Evolutionary conservation across 2,888 invertebrate species (phyloP).

Genomic region (Sminthurinus aureus): DNA sequence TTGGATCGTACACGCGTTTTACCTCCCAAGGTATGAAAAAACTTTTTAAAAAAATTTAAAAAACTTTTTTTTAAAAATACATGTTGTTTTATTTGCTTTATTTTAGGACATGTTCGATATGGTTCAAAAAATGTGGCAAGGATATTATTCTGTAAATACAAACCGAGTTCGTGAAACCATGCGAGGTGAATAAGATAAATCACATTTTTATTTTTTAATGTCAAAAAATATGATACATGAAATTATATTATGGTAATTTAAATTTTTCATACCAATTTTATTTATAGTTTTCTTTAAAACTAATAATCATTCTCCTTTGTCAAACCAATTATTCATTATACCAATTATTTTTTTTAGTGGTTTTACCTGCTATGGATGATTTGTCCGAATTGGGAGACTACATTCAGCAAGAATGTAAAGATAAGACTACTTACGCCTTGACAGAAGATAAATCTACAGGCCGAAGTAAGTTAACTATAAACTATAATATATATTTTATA

Average conservation of each 20-base stretch:
- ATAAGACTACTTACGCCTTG: slow-evolving; percentile 77
- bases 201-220: too few relatives aligned
- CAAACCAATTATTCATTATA: too few relatives aligned
- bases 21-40: slow-evolving; percentile 69
- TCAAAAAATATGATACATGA: too few relatives aligned
- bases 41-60: background rate
- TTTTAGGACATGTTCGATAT: slow-evolving; percentile 77
- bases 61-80: too few relatives aligned
- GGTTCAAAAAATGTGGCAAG: slow-evolving; percentile 78
- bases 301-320: too few relatives aligned
- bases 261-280: too few relatives aligned
- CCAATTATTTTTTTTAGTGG: too few relatives aligned
- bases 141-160: slow-evolving; percentile 83
- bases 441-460: slow-evolving; percentile 72
- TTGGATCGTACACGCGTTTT: slow-evolving; percentile 79
- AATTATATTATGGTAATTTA: too few relatives aligned
- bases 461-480: slow-evolving; percentile 68
- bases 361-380: slow-evolving; percentile 74
- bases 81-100: too few relatives aligned
- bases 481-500: too few relatives aligned
- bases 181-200: too few relatives aligned
- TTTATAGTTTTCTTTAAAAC: too few relatives aligned
- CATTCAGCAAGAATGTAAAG: slow-evolving; percentile 75
- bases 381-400: slow-evolving; percentile 70
- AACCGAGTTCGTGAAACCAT: slow-evolving; percentile 74